A percentile compares a stretch with the other conserved stretches of the same genome.
These are phyloP conservation scores for Ptycholaimellus sp. DNA, from an alignment of 2,888 invertebrate species.

Conservation along the genomic window DNA sequence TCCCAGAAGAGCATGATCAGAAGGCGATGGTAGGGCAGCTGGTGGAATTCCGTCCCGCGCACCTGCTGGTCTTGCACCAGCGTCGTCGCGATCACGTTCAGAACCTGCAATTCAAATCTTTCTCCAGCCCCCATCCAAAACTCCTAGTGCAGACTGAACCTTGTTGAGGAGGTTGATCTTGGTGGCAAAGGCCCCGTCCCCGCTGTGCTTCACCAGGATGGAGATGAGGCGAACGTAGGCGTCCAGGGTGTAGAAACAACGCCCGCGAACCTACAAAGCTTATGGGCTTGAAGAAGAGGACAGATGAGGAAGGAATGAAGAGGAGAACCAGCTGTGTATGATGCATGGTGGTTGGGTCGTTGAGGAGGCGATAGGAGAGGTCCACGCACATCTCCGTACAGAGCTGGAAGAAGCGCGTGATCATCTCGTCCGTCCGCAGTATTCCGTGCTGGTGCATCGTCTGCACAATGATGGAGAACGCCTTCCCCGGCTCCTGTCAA, in stretches of 20 bases:
- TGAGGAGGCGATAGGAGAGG: conserved; percentile 48
- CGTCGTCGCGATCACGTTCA: conserved; percentile 84
- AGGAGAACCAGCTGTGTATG: conserved; percentile 15
- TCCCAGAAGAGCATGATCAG: conserved; percentile 88
- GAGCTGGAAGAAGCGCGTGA: conserved; percentile 81
- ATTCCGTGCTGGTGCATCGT: conserved; percentile 88
- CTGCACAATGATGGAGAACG: no score
- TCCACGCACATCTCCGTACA: conserved; percentile 90
- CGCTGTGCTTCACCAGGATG: conserved; percentile 50
- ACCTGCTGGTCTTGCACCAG: conserved; percentile 84
- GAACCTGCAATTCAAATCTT: conserved; percentile 23
- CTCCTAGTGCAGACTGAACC: conserved; percentile 29
- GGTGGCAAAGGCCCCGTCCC: conserved; percentile 65
- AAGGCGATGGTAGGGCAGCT: conserved; percentile 85
- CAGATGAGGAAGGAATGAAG: no score
- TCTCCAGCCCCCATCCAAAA: background rate
- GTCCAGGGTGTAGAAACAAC: conserved; percentile 74
- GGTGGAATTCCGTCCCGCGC: conserved; percentile 67
- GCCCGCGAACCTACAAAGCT: conserved; percentile 43
- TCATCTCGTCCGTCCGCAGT: conserved; percentile 82
- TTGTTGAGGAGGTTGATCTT: conserved; percentile 90
- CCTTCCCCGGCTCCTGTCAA: no score
- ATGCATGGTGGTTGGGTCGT: conserved; percentile 11
- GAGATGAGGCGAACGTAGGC: conserved; percentile 79
- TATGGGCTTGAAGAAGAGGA: conserved; percentile 5